Evolutionary conservation across 1,140 invertebrate species (phyloP), one percentile per base, ranked within the genome.

Genomic region (Scaptomyza hsui): DNA sequence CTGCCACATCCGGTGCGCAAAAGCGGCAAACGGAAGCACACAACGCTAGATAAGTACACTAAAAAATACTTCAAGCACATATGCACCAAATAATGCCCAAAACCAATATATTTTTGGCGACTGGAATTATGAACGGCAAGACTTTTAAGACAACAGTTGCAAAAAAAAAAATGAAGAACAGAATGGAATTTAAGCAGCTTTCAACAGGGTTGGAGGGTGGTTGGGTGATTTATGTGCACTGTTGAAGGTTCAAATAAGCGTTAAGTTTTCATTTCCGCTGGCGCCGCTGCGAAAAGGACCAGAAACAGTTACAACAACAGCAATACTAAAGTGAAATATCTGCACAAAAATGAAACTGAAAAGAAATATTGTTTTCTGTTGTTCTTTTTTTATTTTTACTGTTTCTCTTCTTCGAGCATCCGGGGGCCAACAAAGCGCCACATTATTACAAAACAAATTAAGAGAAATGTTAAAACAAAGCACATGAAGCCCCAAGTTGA

Each of bases 181-280:
- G 73, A 82, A 74, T 78, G 78, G 62, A 55, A 63, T 79, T 79
- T 80, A 80, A 80, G 78, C 78, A 48, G 75, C 71, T 86, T 86
- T 81, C 42, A 56, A 69, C 57, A 53, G 75, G 32, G 41, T 24
- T 32, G 18, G 4, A 9, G 29, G 21, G 19, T 15, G 4, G 10
- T 35, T 60, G 48, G 70, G 71, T 88, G 82, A 88, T 88, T 88
- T 88, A 88, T 88, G 82, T 88, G 83, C 82, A 82, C 82, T 75
- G 82, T 82, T 88, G 82, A 88, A 88, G 82, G 82, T 86, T 88
- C 82, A 88, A 88, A 88, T 88, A 88, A 88, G 82, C 82, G 82
- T 88, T 88, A 88, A 88, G 82, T 88, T 88, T 88, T 88, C 82
- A 88, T 88, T 88, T 88, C 82, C 82, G 82, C 35, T 88, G 82